phyloP scores from a whole-genome alignment of 2,797 vertebrate species.

The Manis pentadactyla region DNA sequence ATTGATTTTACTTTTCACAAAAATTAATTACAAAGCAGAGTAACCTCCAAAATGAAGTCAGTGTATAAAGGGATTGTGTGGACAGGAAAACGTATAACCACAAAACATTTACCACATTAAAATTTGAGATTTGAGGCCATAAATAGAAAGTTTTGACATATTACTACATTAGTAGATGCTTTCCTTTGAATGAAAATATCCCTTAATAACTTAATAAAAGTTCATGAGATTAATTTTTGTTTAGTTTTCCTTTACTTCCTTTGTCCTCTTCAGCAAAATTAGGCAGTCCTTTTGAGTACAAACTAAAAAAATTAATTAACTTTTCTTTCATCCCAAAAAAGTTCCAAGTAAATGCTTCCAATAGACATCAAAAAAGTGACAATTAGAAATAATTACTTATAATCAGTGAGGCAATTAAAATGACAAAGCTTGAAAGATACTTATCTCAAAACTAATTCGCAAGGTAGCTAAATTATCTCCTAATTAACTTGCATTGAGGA shows the following conservation, averaged over 20 bases:
- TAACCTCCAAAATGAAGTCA: conserved; percentile 25
- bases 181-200: conserved; percentile 53
- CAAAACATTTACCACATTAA: neutral
- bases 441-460: conserved; percentile 84
- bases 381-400: conserved; percentile 84
- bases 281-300: conserved; percentile 24
- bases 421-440: conserved; percentile 84
- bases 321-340: conserved; percentile 53
- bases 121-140: neutral
- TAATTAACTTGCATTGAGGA: conserved; percentile 80
- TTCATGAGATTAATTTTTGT: conserved; percentile 37
- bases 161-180: neutral
- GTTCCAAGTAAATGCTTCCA: conserved; percentile 78
- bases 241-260: conserved; percentile 39
- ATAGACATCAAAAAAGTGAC: conserved; percentile 84
- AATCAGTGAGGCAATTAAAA: conserved; percentile 83
- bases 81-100: neutral
- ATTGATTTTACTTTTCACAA: conserved; percentile 1
- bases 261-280: conserved; percentile 69
- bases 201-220: conserved; percentile 63
- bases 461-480: conserved; percentile 84
- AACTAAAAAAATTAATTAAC: conserved; percentile 79
- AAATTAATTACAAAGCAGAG: conserved; percentile 59
- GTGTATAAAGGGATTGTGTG: neutral
- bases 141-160: conserved; percentile 43